These are phyloP conservation scores for Telmatochromis bifrenatus DNA, from an alignment of 2,113 vertebrate species.

Conservation along the genomic window DNA sequence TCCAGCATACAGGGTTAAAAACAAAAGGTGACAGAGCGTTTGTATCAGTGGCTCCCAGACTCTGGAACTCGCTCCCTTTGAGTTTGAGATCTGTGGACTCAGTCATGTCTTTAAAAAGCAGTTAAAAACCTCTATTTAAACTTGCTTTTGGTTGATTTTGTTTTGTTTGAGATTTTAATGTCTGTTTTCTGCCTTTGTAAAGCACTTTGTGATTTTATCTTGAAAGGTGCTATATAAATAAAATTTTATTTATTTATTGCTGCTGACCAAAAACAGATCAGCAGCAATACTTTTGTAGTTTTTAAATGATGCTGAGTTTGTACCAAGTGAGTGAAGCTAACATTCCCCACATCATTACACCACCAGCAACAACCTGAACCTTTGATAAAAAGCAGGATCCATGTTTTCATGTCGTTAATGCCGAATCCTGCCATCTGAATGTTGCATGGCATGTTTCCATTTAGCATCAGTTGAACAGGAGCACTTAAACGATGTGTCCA, in stretches of 20 bases:
- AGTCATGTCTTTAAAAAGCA: too few relatives aligned
- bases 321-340: fast-evolving
- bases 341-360: neutral
- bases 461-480: neutral
- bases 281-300: neutral
- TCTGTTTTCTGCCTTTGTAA: too few relatives aligned
- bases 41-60: too few relatives aligned
- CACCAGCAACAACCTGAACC: neutral
- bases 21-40: too few relatives aligned
- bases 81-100: too few relatives aligned
- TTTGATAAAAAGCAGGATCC: neutral
- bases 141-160: too few relatives aligned
- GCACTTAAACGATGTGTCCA: neutral
- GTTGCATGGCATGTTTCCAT: neutral
- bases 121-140: too few relatives aligned
- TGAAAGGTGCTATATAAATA: too few relatives aligned
- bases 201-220: too few relatives aligned
- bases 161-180: too few relatives aligned
- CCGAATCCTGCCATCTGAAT: neutral
- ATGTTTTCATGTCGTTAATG: neutral
- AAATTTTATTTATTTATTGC: neutral
- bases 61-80: too few relatives aligned
- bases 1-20: too few relatives aligned
- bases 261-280: neutral
- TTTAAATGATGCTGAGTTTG: neutral